Conservation (phyloP, 1,140 invertebrate species). For the Meloidogyne chitwoodi region DNA sequence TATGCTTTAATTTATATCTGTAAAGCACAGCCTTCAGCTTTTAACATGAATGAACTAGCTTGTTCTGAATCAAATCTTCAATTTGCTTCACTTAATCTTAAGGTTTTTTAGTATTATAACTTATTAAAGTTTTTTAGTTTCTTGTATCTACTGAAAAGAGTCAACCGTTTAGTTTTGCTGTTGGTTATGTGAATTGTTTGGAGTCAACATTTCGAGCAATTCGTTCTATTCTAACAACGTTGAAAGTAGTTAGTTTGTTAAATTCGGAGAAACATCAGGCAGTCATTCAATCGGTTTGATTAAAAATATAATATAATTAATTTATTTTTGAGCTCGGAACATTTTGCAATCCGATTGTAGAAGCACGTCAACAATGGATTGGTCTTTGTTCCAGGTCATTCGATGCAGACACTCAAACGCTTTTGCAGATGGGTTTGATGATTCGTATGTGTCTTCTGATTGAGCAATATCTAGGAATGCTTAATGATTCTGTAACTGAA, state of each 20-base stretch:
- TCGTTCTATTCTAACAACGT: constrained; percentile 9
- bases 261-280: neutral
- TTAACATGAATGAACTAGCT: neutral
- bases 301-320: neutral
- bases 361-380: constrained; percentile 17
- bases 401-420: constrained; percentile 27
- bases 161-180: constrained; percentile 14
- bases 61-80: constrained; percentile 3
- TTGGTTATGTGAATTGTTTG: constrained; percentile 12
- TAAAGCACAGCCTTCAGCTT: constrained; percentile 6
- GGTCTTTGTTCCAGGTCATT: constrained; percentile 16
- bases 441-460: constrained; percentile 14
- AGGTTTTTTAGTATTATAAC: neutral
- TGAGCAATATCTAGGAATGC: constrained; percentile 12
- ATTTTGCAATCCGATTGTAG: constrained; percentile 2
- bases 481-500: neutral
- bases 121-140: neutral
- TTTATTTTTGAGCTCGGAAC: neutral
- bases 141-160: constrained; percentile 10
- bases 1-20: constrained; percentile 9
- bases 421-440: constrained; percentile 16
- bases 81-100: constrained; percentile 8
- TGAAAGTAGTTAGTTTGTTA: neutral
- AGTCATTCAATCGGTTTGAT: neutral
- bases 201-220: neutral